These are phyloP conservation scores for Oscheius sp. DNA, from an alignment of 2,888 invertebrate genomes.

Conservation along the genomic window DNA sequence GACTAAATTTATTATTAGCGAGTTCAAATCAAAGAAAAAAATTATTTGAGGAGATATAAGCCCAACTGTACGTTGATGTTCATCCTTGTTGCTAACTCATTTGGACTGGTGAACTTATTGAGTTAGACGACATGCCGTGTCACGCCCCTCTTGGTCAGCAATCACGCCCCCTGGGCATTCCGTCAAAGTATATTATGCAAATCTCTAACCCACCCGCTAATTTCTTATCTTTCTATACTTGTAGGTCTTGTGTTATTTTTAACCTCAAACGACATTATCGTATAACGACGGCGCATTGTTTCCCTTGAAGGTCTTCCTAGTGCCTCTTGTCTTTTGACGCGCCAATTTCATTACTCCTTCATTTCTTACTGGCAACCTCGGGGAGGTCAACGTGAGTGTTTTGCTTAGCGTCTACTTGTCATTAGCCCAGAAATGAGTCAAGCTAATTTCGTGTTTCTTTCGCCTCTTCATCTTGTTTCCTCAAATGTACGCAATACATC, in stretches of 20 bases:
- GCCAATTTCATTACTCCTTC: slow-evolving; percentile 30
- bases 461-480: background rate
- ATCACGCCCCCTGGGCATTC: slow-evolving; percentile 51
- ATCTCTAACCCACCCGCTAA: slow-evolving; percentile 45
- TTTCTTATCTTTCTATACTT: slow-evolving; percentile 34
- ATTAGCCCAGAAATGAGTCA: slow-evolving; percentile 18
- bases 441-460: slow-evolving; percentile 13
- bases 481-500: slow-evolving; percentile 12
- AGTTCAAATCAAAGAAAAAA: no score
- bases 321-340: slow-evolving; percentile 30
- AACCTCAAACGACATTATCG: slow-evolving; percentile 18
- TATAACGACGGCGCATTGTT: slow-evolving; percentile 20
- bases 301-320: background rate
- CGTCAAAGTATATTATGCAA: slow-evolving; percentile 59
- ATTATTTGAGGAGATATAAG: no score
- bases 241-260: background rate
- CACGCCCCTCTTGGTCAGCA: slow-evolving; percentile 37
- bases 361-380: slow-evolving; percentile 26
- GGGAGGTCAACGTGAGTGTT: slow-evolving; percentile 26
- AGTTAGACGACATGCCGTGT: slow-evolving; percentile 30
- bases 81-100: slow-evolving; percentile 25
- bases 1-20: no score
- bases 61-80: no score
- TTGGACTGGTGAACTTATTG: slow-evolving; percentile 32
- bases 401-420: slow-evolving; percentile 6